These are phyloP conservation scores for Charanyca ferruginea DNA, from an alignment of 2,888 invertebrate genomes.

Conservation along the genomic window DNA sequence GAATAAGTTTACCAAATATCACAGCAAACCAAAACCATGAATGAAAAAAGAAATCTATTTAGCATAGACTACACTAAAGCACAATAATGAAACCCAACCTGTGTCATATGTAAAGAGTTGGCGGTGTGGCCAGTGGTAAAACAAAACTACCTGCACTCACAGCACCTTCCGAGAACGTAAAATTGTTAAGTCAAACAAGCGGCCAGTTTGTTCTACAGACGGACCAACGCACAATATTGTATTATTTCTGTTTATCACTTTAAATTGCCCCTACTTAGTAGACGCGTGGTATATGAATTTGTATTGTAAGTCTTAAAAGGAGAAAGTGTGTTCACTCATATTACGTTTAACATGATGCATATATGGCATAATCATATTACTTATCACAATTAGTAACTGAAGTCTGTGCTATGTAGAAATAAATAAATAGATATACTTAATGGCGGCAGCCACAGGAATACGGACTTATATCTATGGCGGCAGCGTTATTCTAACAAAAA, in stretches of 20 bases:
- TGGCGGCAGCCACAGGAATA: too few species aligned
- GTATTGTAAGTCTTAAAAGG: conserved; percentile 50
- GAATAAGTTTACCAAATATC: background rate
- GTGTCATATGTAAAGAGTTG: conserved; percentile 65
- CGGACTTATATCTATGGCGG: too few species aligned
- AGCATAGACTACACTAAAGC: conserved; percentile 39
- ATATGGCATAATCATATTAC: conserved; percentile 43
- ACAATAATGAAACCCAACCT: conserved; percentile 56
- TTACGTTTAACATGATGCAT: conserved; percentile 30
- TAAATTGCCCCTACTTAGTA: conserved; percentile 73
- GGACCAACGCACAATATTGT: conserved; percentile 60
- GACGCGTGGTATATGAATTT: conserved; percentile 59
- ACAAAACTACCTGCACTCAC: conserved; percentile 83
- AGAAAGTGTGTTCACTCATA: conserved; percentile 46
- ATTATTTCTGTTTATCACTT: conserved; percentile 74
- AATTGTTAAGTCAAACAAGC: conserved; percentile 86
- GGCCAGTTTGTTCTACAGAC: conserved; percentile 77
- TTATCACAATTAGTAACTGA: conserved; percentile 19
- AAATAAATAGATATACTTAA: too few species aligned
- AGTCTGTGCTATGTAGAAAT: background rate
- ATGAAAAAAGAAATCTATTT: conserved; percentile 45
- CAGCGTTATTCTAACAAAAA: too few species aligned
- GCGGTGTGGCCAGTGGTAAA: conserved; percentile 67
- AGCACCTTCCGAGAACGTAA: conserved; percentile 84
- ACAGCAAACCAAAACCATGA: conserved; percentile 18